Percentiles rank a stretch among this genome's conserved stretches.
These are phyloP conservation scores for Trinectes maculatus DNA, from an alignment of 2,113 vertebrate species.

Conservation along the genomic window DNA sequence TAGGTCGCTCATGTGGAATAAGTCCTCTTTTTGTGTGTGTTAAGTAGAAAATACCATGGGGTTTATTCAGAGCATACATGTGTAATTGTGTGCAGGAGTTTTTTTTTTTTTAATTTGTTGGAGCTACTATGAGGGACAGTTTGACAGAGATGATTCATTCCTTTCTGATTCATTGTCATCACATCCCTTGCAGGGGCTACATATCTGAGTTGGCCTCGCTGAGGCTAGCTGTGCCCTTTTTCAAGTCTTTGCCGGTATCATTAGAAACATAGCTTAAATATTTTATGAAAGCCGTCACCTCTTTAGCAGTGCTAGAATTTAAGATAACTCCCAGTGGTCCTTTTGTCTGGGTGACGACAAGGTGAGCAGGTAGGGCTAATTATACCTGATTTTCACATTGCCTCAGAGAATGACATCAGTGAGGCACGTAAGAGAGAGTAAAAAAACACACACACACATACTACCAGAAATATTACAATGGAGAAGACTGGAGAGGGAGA, in stretches of 20 bases:
- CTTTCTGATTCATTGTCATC: not conserved
- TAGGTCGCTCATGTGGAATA: conserved; percentile 10
- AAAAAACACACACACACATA: too few species aligned
- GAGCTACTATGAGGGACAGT: not conserved
- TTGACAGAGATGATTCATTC: conserved; percentile 8
- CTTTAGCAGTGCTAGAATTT: not conserved
- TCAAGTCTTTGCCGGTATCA: conserved; percentile 1
- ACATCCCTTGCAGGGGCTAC: not conserved
- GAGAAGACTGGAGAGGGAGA: not conserved
- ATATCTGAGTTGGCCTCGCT: not conserved
- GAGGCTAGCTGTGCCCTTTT: not conserved
- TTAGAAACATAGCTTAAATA: conserved; percentile 17
- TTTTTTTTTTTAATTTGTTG: conserved; percentile 7
- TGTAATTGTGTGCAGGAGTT: not conserved
- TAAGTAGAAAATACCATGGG: not conserved
- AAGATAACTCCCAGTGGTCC: conserved; percentile 5
- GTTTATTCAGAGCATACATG: not conserved
- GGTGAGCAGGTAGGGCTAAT: conserved; percentile 28
- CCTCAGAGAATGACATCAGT: not conserved
- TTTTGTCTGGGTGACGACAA: conserved; percentile 7
- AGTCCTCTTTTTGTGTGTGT: conserved; percentile 5
- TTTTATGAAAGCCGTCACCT: conserved; percentile 41
- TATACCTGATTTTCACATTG: not conserved
- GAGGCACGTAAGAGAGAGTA: not conserved
- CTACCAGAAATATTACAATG: not conserved